Percentiles rank a stretch among this genome's conserved stretches.
phyloP scores from a whole-genome alignment of 2,888 invertebrate genomes.

The Hermaeophaga mercurialis region DNA sequence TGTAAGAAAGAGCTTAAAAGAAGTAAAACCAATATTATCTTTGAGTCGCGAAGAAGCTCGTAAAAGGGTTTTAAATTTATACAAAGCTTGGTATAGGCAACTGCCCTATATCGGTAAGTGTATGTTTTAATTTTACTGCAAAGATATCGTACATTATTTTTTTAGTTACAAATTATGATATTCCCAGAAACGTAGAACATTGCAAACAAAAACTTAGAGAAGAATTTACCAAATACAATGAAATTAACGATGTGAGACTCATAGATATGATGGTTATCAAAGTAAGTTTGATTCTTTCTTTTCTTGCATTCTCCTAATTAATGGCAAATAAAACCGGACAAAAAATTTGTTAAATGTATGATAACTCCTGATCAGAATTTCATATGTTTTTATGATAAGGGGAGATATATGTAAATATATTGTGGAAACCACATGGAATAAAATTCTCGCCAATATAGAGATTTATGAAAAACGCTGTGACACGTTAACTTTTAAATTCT shows the following conservation, averaged over 20 bases:
- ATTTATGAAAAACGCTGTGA: too few species aligned
- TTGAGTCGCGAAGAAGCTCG: slow-evolving; percentile 76
- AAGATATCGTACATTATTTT: slow-evolving; percentile 9
- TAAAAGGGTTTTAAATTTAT: slow-evolving; percentile 82
- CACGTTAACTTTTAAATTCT: too few species aligned
- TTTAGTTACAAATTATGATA: slow-evolving; percentile 81
- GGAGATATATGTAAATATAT: too few species aligned
- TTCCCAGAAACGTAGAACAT: slow-evolving; percentile 74
- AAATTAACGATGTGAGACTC: slow-evolving; percentile 81
- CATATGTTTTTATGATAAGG: too few species aligned
- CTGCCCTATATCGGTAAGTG: slow-evolving; percentile 76
- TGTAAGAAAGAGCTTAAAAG: slow-evolving; percentile 61
- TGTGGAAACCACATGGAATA: too few species aligned
- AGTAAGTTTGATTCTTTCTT: too few species aligned
- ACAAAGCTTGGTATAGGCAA: slow-evolving; percentile 94
- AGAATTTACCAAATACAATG: slow-evolving; percentile 75
- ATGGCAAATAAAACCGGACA: too few species aligned
- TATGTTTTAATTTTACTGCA: slow-evolving; percentile 57
- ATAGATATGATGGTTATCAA: slow-evolving; percentile 92
- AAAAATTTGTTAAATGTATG: too few species aligned
- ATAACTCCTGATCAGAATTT: too few species aligned
- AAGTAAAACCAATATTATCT: slow-evolving; percentile 88
- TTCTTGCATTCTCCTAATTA: too few species aligned
- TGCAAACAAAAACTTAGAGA: slow-evolving; percentile 77
- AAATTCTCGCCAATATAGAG: too few species aligned